Base-by-base conservation (phyloP, 1,140 invertebrate species). In the Polypedilum vanderplanki region DNA sequence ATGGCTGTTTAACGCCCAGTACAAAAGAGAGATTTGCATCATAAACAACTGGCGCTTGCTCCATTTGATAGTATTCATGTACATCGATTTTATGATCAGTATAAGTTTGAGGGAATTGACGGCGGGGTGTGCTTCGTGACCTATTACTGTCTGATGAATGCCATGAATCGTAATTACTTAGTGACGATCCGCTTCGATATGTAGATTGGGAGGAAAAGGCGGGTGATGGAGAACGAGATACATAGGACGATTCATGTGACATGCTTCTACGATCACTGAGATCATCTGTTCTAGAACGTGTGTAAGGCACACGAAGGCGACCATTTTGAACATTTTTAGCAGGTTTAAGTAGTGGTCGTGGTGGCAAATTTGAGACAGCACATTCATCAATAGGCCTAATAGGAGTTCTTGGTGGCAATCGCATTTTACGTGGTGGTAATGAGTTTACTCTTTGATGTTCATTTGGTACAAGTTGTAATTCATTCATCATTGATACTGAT, bases 11-110 rank as follows among this genome's bases (percentile, higher is more conserved):
- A 75, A 89, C 88, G 0, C 91, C 90, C 24, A 93, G 82, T 0
- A 93, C 87, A 77, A 93, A 93, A 8, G 89, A 90, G 12, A 94
- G 83, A 79, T 92, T 93, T 0, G 90, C 92, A 77, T 92, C 90
- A 76, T 93, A 91, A 0, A 94, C 87, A 0, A 93, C 90, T 0
- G 91, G 90, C 0, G 91, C 88, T 73, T 89, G 88, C 76, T 91
- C 90, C 78, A 88, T 87, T 8, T 82, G 80, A 1, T 85, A 84
- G 64, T 89, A 80, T 78, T 90, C 87, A 64, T 87, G 85, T 3
- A 87, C 78, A 77, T 85, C 83, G 7, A 85, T 75, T 24, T 82
- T 80, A 74, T 83, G 81, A 8, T 77, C 80, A 57, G 86, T 86
- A 74, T 84, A 85, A 1, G 82, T 85, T 79, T 91, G 88, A 7